Conservation (phyloP, 2,797 vertebrate genomes). For the Chelidonichthys spinosus region DNA sequence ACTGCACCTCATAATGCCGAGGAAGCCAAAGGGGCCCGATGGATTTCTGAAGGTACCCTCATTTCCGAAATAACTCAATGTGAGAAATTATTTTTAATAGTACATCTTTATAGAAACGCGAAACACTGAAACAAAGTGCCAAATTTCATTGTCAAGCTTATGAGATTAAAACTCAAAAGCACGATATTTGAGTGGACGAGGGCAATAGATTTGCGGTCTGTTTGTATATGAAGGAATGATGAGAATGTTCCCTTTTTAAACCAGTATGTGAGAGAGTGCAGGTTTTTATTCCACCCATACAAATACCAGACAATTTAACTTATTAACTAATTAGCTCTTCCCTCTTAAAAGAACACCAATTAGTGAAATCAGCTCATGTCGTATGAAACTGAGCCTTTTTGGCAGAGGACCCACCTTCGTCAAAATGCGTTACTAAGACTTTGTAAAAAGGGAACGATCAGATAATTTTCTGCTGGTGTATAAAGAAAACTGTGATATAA, state of each 20-base stretch:
- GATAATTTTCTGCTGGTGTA: not conserved
- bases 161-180: conserved; percentile 38
- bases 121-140: conserved; percentile 45
- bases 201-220: conserved; percentile 16
- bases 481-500: not conserved
- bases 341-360: conserved; percentile 26
- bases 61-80: conserved; percentile 13
- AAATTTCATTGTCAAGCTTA: conserved; percentile 40
- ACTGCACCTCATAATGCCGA: conserved; percentile 13
- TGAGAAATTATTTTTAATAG: conserved; percentile 29
- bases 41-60: not conserved
- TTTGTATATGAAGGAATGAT: conserved; percentile 30
- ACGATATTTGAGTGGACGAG: conserved; percentile 21
- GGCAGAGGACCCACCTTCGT: conserved; percentile 19
- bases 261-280: conserved; percentile 9
- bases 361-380: conserved; percentile 41
- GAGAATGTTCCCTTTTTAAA: conserved; percentile 31
- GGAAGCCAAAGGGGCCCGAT: conserved; percentile 25
- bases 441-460: not conserved
- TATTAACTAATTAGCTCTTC: conserved; percentile 25
- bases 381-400: conserved; percentile 19
- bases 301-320: conserved; percentile 33
- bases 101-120: conserved; percentile 8
- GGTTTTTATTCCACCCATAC: conserved; percentile 28
- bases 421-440: conserved; percentile 6